Conservation (phyloP, 1,140 invertebrate genomes). For the Portunus trituberculatus region DNA sequence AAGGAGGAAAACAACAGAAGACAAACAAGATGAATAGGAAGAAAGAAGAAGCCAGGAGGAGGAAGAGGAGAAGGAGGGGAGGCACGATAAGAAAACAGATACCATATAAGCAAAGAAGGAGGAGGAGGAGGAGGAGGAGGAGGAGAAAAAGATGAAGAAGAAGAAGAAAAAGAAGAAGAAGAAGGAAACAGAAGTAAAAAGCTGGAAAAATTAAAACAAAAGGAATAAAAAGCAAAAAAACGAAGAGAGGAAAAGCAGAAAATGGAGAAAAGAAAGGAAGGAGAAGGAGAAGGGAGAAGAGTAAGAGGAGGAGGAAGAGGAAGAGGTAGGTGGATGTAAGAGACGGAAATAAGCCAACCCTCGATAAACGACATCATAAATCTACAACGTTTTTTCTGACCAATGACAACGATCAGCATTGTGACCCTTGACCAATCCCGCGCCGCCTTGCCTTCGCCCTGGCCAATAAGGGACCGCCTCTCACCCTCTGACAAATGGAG, state of each 20-base stretch:
- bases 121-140: neutral
- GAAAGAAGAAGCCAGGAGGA: no score
- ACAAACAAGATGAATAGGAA: no score
- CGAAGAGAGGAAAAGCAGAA: no score
- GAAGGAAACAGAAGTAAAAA: neutral
- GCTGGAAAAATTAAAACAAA: neutral
- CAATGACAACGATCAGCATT: neutral
- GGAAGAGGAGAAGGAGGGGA: no score
- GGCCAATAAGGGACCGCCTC: no score
- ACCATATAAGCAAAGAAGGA: no score
- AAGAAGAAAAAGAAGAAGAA: neutral
- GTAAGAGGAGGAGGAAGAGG: neutral
- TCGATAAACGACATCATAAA: neutral
- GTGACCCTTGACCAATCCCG: neutral
- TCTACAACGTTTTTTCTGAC: conserved; percentile 20
- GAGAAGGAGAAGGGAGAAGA: neutral
- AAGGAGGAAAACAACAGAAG: no score
- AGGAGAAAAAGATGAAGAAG: neutral
- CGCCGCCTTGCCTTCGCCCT: neutral
- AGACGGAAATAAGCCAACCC: neutral
- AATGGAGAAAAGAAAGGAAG: neutral
- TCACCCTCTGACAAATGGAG: no score
- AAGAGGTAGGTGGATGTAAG: neutral
- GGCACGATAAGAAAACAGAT: no score
- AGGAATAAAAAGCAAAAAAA: neutral